Percentiles rank a stretch among this genome's conserved stretches.
These are phyloP conservation scores for Eulemur coronatus DNA, from an alignment of 2,797 vertebrate genomes.

Conservation along the genomic window DNA sequence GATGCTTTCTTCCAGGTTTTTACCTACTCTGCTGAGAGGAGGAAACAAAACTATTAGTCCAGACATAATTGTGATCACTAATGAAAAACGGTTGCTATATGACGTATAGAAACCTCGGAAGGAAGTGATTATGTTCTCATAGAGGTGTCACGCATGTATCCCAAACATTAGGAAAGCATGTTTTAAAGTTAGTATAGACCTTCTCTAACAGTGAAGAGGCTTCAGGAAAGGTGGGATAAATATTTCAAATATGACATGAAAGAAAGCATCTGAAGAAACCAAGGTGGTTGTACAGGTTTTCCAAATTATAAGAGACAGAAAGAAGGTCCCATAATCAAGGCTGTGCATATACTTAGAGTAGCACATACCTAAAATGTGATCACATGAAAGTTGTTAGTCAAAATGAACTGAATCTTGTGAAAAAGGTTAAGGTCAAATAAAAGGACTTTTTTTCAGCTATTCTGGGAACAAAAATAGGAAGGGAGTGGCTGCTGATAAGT, in stretches of 20 bases:
- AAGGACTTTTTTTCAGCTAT: conserved; percentile 2
- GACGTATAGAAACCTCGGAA: background rate
- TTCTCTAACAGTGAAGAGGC: background rate
- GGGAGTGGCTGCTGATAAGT: background rate
- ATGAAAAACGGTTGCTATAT: background rate
- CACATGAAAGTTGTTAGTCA: background rate
- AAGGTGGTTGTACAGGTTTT: background rate
- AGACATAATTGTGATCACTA: background rate
- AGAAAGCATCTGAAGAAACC: background rate
- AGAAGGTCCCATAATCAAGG: background rate
- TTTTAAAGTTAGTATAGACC: background rate
- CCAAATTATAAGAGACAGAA: background rate
- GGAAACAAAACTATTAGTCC: background rate
- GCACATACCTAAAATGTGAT: background rate
- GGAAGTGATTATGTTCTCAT: background rate
- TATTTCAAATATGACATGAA: background rate
- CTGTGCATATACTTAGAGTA: background rate
- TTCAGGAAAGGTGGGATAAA: background rate
- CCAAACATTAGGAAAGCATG: background rate
- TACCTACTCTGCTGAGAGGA: background rate
- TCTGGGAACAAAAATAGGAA: conserved; percentile 45
- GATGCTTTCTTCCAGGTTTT: background rate
- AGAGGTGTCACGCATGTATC: background rate
- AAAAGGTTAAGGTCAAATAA: background rate
- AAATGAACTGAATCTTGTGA: background rate